Conservation (phyloP, 2,113 vertebrate species). For the Junco hyemalis region DNA sequence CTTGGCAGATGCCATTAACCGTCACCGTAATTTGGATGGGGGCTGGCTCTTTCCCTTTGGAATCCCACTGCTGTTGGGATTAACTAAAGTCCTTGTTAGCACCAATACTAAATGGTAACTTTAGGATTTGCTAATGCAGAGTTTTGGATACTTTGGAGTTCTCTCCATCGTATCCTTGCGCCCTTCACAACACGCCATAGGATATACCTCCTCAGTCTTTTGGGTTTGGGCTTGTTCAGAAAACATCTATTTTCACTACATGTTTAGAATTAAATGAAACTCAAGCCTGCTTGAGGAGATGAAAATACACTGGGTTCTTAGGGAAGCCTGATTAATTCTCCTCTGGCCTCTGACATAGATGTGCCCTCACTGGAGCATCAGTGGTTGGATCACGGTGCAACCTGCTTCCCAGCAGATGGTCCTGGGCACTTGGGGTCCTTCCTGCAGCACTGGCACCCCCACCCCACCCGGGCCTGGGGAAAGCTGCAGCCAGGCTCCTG, state of each 20-base stretch:
- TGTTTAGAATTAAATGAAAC: background rate
- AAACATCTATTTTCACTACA: background rate
- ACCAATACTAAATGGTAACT: background rate
- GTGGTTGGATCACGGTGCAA: background rate
- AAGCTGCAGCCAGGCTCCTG: slow-evolving; percentile 56
- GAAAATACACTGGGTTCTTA: background rate
- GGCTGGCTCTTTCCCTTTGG: background rate
- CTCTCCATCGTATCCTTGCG: background rate
- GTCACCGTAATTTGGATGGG: background rate
- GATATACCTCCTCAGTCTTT: background rate
- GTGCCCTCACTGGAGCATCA: background rate
- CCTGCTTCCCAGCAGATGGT: background rate
- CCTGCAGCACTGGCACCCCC: background rate
- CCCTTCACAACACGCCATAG: background rate
- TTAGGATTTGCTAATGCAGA: background rate
- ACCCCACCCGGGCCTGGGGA: background rate
- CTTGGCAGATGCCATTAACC: background rate
- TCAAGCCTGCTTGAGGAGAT: background rate
- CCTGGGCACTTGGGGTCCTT: background rate
- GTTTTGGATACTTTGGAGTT: background rate
- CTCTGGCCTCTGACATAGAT: background rate
- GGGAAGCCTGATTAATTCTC: background rate
- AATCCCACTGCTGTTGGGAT: background rate
- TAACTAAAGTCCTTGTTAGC: background rate
- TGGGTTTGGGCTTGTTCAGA: background rate